Conservation (phyloP, 2,113 vertebrate genomes). For the Odocoileus virginianus region DNA sequence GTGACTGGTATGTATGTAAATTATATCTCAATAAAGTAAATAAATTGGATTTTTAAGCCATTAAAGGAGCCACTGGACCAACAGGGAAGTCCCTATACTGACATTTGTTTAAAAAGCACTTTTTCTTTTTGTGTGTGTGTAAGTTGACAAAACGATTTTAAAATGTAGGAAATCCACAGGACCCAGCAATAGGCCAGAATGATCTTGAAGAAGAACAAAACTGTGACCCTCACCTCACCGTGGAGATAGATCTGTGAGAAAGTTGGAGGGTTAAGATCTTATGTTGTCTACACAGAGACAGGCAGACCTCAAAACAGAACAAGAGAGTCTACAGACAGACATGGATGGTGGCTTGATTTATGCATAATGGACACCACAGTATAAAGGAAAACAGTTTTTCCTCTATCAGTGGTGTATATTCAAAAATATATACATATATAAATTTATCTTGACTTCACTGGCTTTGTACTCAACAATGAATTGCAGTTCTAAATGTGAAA, state of each 20-base stretch:
- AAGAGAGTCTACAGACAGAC: neutral
- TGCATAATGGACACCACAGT: fast-evolving
- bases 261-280: fast-evolving
- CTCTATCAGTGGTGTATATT: neutral
- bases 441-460: too few relatives aligned
- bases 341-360: neutral
- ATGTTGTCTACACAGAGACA: fast-evolving
- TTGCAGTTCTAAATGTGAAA: neutral
- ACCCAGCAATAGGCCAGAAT: neutral
- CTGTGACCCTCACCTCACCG: fast-evolving
- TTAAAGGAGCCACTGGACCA: neutral
- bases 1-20: neutral
- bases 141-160: neutral
- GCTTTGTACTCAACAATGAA: neutral
- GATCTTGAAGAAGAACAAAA: neutral
- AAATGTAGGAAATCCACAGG: neutral
- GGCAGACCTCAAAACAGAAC: neutral
- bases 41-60: neutral
- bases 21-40: neutral
- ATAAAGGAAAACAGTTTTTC: neutral
- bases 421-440: neutral
- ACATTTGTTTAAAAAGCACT: neutral
- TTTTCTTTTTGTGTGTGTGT: neutral
- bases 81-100: neutral
- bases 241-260: too few relatives aligned